Percentiles rank a stretch among this genome's conserved stretches.
phyloP scores from a whole-genome alignment of 2,113 vertebrate genomes.

The Gavialis gangeticus region DNA sequence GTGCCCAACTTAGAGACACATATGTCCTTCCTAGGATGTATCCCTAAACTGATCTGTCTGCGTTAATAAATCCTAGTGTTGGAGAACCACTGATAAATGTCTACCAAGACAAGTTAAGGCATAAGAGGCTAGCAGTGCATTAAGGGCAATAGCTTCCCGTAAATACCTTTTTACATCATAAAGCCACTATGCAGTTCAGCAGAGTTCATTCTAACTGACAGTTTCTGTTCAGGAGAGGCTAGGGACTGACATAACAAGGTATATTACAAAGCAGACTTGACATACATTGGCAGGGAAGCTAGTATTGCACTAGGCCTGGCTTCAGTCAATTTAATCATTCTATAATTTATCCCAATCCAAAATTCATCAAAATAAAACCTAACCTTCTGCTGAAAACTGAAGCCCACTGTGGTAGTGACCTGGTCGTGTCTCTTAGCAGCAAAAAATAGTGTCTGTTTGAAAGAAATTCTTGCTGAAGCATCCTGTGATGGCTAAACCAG shows the following conservation, averaged over 20 bases:
- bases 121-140: neutral
- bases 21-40: neutral
- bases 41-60: neutral
- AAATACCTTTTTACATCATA: neutral
- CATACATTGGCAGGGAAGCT: rapidly evolving
- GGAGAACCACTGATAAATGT: neutral
- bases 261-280: neutral
- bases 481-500: too few relatives aligned
- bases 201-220: rapidly evolving
- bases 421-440: too few relatives aligned
- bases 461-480: too few relatives aligned
- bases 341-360: neutral
- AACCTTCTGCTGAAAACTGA: constrained; percentile 20
- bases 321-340: neutral
- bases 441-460: too few relatives aligned
- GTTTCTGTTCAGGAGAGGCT: neutral
- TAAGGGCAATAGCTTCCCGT: neutral
- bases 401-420: too few relatives aligned
- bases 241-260: neutral
- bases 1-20: too few relatives aligned
- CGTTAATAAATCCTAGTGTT: neutral
- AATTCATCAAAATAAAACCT: neutral
- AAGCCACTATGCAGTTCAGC: neutral
- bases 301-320: neutral
- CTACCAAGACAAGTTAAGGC: rapidly evolving